phyloP scores from a whole-genome alignment of 2,797 vertebrate genomes.

The Glossophaga mutica region DNA sequence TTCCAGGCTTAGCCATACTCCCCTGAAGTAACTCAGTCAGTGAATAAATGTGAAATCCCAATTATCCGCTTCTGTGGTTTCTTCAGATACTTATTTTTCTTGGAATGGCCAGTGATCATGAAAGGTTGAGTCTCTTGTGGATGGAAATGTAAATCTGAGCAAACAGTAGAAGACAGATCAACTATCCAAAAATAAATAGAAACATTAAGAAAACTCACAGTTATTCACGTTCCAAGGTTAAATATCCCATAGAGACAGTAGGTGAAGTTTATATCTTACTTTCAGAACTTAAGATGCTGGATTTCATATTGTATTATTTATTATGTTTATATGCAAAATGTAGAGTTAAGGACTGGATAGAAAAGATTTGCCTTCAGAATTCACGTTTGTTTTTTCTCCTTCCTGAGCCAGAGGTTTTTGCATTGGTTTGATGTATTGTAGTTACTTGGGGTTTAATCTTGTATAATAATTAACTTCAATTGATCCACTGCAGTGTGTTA shows the following conservation, averaged over 20 bases:
- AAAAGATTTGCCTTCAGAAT: conserved; percentile 44
- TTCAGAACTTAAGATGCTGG: conserved; percentile 41
- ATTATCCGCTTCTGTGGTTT: conserved; percentile 58
- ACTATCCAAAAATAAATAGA: conserved; percentile 52
- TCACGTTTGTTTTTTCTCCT: conserved; percentile 62
- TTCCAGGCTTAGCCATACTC: background rate
- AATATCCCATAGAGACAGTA: conserved; percentile 35
- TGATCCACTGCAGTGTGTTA: conserved; percentile 80
- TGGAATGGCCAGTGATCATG: conserved; percentile 54
- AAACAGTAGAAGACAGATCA: conserved; percentile 53
- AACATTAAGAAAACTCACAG: conserved; percentile 54
- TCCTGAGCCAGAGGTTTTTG: conserved; percentile 60
- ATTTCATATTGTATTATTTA: conserved; percentile 45
- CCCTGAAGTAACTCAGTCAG: conserved; percentile 29
- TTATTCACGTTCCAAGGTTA: conserved; percentile 43
- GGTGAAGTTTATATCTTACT: conserved; percentile 54
- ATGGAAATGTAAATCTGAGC: conserved; percentile 53
- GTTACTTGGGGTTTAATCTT: conserved; percentile 80
- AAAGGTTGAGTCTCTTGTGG: conserved; percentile 49
- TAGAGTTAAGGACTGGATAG: conserved; percentile 33
- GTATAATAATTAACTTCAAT: conserved; percentile 82
- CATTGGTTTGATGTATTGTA: conserved; percentile 78
- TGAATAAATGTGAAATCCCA: conserved; percentile 57
- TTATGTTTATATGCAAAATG: conserved; percentile 42
- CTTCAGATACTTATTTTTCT: conserved; percentile 61